Evolutionary conservation across 2,113 vertebrate genomes (phyloP).

Genomic region (Cinclus cinclus): DNA sequence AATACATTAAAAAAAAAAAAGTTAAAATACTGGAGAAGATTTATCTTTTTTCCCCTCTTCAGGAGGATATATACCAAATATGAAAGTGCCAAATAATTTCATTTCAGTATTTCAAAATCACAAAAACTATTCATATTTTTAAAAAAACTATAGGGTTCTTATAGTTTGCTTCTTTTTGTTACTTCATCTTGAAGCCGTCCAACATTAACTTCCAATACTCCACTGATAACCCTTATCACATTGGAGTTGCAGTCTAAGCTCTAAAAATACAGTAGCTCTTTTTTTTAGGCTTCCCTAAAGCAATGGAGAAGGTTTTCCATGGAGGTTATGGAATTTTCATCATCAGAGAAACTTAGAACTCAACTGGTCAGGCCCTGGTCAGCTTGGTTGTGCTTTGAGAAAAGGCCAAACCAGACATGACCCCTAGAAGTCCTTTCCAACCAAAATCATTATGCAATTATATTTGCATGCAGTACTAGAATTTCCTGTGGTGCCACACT

Average conservation of each 20-base stretch:
- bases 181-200: background rate
- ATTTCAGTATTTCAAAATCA: background rate
- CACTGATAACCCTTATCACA: background rate
- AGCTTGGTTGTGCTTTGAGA: background rate
- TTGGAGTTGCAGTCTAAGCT: background rate
- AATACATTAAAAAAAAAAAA: background rate
- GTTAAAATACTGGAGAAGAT: background rate
- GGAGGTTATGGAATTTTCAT: background rate
- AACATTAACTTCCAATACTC: background rate
- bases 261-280: background rate
- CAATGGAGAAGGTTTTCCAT: background rate
- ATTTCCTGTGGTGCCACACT: background rate
- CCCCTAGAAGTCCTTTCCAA: background rate
- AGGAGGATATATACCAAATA: background rate
- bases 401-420: background rate
- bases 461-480: background rate
- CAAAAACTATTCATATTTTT: background rate
- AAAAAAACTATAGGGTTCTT: background rate
- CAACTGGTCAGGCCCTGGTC: background rate
- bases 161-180: background rate
- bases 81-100: background rate
- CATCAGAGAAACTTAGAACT: background rate
- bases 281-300: background rate
- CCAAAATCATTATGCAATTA: background rate
- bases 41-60: background rate